These are phyloP conservation scores for Myathropa florea DNA, from an alignment of 2,888 invertebrate species.

Conservation along the genomic window DNA sequence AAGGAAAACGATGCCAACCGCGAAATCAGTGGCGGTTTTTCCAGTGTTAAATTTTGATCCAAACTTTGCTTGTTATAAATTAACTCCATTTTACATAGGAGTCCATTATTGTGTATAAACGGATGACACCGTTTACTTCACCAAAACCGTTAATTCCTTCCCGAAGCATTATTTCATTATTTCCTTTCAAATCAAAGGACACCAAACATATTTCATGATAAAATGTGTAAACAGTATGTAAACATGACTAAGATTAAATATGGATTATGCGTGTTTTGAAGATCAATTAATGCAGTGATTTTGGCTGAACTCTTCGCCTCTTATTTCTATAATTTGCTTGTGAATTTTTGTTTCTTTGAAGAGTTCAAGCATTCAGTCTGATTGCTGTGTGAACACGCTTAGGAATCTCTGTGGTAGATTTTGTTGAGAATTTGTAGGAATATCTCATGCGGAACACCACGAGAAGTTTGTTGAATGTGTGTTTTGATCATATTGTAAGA, in stretches of 20 bases:
- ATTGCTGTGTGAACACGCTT: slow-evolving; percentile 73
- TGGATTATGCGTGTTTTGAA: slow-evolving; percentile 2
- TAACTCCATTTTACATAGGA: too few species aligned
- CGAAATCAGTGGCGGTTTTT: too few species aligned
- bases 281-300: slow-evolving; percentile 29
- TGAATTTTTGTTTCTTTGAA: slow-evolving; percentile 5
- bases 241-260: slow-evolving; percentile 32
- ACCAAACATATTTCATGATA: slow-evolving; percentile 14
- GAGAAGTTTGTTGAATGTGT: slow-evolving; percentile 91
- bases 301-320: slow-evolving; percentile 25
- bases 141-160: neutral
- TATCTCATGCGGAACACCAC: slow-evolving; percentile 89
- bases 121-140: too few species aligned
- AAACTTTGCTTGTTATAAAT: too few species aligned
- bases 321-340: neutral
- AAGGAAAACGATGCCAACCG: too few species aligned
- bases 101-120: too few species aligned
- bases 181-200: neutral
- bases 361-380: slow-evolving; percentile 47
- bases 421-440: slow-evolving; percentile 92
- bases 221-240: slow-evolving; percentile 17
- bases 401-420: slow-evolving; percentile 88
- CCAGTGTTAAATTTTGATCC: too few species aligned
- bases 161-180: neutral
- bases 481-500: slow-evolving; percentile 90